Conservation (phyloP, 2,797 vertebrate genomes). For the Smutsia gigantea region DNA sequence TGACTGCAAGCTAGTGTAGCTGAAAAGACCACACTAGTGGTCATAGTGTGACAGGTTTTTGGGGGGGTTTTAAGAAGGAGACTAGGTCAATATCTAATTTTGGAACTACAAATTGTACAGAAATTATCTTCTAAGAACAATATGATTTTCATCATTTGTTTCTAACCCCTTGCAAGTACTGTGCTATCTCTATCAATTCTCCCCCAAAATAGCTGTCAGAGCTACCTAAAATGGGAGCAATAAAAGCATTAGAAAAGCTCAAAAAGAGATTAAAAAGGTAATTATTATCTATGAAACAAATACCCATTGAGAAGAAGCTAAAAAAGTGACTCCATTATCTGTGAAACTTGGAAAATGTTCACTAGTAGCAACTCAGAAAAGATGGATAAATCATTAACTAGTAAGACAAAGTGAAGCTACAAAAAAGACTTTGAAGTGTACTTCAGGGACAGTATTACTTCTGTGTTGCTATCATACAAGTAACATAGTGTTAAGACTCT, state of each 20-base stretch:
- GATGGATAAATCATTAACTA: neutral
- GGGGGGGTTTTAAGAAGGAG: neutral
- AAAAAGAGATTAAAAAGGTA: neutral
- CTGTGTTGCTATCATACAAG: neutral
- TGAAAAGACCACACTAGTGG: neutral
- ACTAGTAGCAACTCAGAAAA: neutral
- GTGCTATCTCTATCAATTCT: neutral
- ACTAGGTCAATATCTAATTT: neutral
- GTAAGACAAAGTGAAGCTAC: conserved; percentile 4
- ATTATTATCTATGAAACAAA: conserved; percentile 14
- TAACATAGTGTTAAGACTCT: neutral
- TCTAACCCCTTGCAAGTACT: neutral
- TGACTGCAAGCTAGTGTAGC: neutral
- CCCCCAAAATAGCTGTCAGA: neutral
- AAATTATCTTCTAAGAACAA: conserved; percentile 30
- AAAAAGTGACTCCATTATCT: neutral
- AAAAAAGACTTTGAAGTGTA: neutral
- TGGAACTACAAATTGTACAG: neutral
- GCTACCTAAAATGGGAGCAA: neutral
- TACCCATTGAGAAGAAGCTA: neutral
- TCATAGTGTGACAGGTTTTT: neutral
- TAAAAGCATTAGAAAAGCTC: neutral
- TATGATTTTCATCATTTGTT: neutral
- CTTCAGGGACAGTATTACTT: neutral
- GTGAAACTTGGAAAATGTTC: neutral